Percentiles rank a stretch among this genome's conserved stretches.
These are phyloP conservation scores for Pristionchus maxplancki DNA, from an alignment of 2,888 invertebrate species.

Conservation along the genomic window DNA sequence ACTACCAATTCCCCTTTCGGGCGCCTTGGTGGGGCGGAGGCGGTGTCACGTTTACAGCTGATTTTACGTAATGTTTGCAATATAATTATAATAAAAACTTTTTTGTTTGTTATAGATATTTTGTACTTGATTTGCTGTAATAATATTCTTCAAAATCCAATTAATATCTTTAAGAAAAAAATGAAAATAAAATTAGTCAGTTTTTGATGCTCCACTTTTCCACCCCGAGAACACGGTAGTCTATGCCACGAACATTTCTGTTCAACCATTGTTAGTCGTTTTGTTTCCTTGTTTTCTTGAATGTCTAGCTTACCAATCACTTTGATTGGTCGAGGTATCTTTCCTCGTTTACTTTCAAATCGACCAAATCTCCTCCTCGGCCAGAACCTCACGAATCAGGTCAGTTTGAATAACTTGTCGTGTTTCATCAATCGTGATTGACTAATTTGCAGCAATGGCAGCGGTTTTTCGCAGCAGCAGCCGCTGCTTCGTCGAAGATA, in stretches of 20 bases:
- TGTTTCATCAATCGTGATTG: neutral
- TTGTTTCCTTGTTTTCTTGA: neutral
- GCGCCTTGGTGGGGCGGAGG: too few species aligned
- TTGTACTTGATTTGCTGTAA: too few species aligned
- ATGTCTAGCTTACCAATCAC: slow-evolving; percentile 35
- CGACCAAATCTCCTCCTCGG: slow-evolving; percentile 26
- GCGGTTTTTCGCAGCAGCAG: slow-evolving; percentile 36
- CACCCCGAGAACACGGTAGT: neutral
- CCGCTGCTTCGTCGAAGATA: neutral
- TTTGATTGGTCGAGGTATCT: slow-evolving; percentile 22
- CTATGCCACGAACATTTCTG: neutral
- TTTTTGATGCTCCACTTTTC: neutral
- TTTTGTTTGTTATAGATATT: too few species aligned
- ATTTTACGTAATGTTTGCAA: too few species aligned
- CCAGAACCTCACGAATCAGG: slow-evolving; percentile 28
- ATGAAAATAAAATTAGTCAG: neutral
- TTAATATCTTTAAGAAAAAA: neutral
- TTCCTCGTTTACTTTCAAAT: slow-evolving; percentile 15
- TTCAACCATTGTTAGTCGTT: neutral
- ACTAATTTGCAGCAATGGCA: slow-evolving; percentile 36
- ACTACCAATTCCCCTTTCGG: too few species aligned
- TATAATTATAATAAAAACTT: too few species aligned
- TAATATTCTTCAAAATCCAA: too few species aligned
- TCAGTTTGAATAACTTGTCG: neutral
- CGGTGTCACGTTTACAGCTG: too few species aligned